Evolutionary conservation across 2,113 vertebrate genomes (phyloP).

Genomic region (Rhinopomastus cyanomelas): DNA sequence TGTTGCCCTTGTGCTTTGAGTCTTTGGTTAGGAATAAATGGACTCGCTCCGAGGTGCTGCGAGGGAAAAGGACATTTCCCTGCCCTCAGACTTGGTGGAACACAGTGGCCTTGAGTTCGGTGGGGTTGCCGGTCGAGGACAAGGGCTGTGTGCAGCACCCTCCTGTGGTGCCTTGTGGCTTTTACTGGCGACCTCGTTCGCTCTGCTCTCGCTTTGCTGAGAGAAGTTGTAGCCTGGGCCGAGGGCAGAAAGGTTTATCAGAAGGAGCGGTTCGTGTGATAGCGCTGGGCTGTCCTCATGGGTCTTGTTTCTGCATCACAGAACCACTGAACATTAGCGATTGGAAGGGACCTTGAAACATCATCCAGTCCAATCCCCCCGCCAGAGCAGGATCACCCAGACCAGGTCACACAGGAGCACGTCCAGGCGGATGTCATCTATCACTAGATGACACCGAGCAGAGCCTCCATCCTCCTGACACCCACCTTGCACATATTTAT

Average conservation of each 20-base stretch:
- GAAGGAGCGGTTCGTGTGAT: neutral
- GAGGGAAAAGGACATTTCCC: neutral
- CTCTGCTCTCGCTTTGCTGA: neutral
- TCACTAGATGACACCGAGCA: no score
- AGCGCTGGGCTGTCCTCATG: neutral
- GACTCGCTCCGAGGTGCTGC: neutral
- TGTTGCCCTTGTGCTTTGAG: neutral
- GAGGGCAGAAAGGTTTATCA: neutral
- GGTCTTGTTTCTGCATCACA: neutral
- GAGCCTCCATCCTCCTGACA: no score
- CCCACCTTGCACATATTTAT: no score
- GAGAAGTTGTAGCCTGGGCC: neutral
- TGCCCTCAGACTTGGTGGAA: neutral
- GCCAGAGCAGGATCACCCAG: no score
- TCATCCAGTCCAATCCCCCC: no score
- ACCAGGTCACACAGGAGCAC: no score
- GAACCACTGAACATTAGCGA: no score
- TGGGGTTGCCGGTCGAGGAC: neutral
- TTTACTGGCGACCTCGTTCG: neutral
- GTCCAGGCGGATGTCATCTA: no score
- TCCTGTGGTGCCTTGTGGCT: conserved; percentile 62
- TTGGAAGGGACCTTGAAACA: no score
- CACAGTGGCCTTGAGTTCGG: no score
- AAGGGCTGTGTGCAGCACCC: conserved; percentile 60
- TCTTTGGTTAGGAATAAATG: neutral